phyloP scores from a whole-genome alignment of 2,797 vertebrate genomes.

The Lagodon rhomboides region DNA sequence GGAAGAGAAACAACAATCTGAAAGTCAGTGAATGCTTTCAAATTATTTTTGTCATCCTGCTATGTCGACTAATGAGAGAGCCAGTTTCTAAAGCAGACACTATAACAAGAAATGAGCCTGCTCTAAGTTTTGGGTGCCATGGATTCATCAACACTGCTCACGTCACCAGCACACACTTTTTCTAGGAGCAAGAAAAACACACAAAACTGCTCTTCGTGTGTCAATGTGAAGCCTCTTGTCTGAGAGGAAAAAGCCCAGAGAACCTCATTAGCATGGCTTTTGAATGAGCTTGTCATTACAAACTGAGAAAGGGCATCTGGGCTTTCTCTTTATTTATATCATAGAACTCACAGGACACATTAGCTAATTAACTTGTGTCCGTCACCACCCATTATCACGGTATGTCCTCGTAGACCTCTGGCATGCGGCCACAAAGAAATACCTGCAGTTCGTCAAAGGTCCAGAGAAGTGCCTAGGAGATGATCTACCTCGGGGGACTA shows the following conservation, averaged over 20 bases:
- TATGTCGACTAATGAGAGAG: background rate
- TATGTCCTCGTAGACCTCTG: conserved; percentile 63
- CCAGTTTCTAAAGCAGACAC: background rate
- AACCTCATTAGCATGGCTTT: conserved; percentile 68
- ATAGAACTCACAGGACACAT: conserved; percentile 21
- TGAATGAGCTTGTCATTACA: conserved; percentile 40
- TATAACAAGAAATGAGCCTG: background rate
- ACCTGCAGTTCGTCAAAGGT: conserved; percentile 48
- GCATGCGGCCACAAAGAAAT: conserved; percentile 65
- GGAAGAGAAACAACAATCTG: background rate
- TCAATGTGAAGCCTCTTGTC: conserved; percentile 33
- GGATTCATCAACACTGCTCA: background rate
- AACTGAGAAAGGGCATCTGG: conserved; percentile 39
- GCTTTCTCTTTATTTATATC: conserved; percentile 27
- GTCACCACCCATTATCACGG: conserved; percentile 49
- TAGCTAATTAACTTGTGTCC: conserved; percentile 58
- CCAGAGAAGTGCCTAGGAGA: conserved; percentile 69
- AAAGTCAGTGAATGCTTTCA: conserved; percentile 18
- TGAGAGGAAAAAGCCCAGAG: conserved; percentile 10
- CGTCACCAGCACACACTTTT: background rate
- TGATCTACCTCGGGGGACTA: conserved; percentile 53
- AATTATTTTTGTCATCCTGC: background rate
- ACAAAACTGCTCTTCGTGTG: conserved; percentile 3
- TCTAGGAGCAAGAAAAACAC: background rate
- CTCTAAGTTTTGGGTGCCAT: background rate